Conservation (phyloP, 1,140 invertebrate genomes). For the Adoxophyes honmai region DNA sequence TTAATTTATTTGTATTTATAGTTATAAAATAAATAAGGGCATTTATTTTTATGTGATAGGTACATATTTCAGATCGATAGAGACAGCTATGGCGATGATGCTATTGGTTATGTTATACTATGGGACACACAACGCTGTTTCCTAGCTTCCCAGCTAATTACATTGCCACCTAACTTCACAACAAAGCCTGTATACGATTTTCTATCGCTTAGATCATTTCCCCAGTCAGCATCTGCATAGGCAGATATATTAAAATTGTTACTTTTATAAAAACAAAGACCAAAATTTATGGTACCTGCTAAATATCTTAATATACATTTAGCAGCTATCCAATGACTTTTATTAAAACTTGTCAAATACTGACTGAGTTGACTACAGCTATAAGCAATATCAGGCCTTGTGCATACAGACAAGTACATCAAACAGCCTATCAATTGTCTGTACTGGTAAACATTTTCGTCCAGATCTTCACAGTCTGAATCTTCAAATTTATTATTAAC, state of each 20-base stretch:
- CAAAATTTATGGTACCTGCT: background rate
- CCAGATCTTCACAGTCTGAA: slow-evolving; percentile 14
- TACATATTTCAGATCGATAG: too few species aligned
- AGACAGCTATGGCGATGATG: too few species aligned
- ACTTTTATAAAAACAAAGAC: background rate
- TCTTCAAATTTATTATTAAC: slow-evolving; percentile 2
- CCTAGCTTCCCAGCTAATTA: slow-evolving; percentile 34
- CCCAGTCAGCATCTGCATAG: slow-evolving; percentile 55
- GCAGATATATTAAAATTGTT: background rate
- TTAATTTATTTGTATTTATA: too few species aligned
- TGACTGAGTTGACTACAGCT: slow-evolving; percentile 46
- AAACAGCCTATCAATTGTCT: slow-evolving; percentile 32
- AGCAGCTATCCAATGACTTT: slow-evolving; percentile 49
- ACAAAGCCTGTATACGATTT: slow-evolving; percentile 45
- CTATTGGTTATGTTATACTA: too few species aligned
- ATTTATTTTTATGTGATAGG: too few species aligned
- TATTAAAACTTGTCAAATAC: slow-evolving; percentile 42
- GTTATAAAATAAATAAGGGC: too few species aligned
- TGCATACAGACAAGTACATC: slow-evolving; percentile 47
- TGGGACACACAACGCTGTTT: slow-evolving; percentile 36
- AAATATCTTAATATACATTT: slow-evolving; percentile 32
- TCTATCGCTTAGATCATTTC: slow-evolving; percentile 33
- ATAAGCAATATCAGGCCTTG: slow-evolving; percentile 61
- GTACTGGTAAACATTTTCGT: slow-evolving; percentile 25
- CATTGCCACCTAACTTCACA: slow-evolving; percentile 26